Evolutionary conservation across 2,797 vertebrate species (phyloP), one percentile per base, ranked within the genome.

Genomic region (Argentina silus): DNA sequence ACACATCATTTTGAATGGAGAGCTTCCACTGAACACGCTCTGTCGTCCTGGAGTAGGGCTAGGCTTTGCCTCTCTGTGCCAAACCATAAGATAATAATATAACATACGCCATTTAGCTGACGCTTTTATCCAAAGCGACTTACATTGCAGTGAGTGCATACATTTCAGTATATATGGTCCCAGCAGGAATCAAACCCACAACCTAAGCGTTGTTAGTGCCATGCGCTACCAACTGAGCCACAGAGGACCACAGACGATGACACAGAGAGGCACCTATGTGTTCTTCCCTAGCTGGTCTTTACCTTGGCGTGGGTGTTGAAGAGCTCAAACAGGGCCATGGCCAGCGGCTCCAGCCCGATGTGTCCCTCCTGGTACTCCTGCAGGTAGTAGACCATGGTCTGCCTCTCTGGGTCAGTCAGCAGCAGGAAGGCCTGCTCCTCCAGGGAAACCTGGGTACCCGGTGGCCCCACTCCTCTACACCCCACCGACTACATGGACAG

Each of bases 231-330:
- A n/a, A n/a, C n/a, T n/a, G n/a, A n/a, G n/a, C n/a, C n/a, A n/a
- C n/a, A n/a, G n/a, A n/a, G n/a, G n/a, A n/a, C n/a, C n/a, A n/a
- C 27, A 36, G 27, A 36, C 4, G 27, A 36, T 4, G 27, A 36
- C 27, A 36, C 27, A 36, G 14, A 27, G 3, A 63, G 48, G 27
- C 48, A 27, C 27, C 27, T 4, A 36, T 2, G 27, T 36, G 27
- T 36, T 36, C 27, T 36, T 36, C 27, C 27, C 27, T 36, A 36
- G 27, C 27, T 36, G 27, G 27, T 36, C 27, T 4, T 36, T 88
- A 97, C 97, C 96, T 98, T 98, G 80, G 97, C 95, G 0, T 97
- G 96, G 0, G 97, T 99, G 89, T 98, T 97, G 89, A 98, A 95
- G 57, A 99, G 94, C 88, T 99, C 96, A 0, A 96, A 97, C 78